Evolutionary conservation across 2,797 vertebrate genomes (phyloP).

Genomic region (Mycteria americana): DNA sequence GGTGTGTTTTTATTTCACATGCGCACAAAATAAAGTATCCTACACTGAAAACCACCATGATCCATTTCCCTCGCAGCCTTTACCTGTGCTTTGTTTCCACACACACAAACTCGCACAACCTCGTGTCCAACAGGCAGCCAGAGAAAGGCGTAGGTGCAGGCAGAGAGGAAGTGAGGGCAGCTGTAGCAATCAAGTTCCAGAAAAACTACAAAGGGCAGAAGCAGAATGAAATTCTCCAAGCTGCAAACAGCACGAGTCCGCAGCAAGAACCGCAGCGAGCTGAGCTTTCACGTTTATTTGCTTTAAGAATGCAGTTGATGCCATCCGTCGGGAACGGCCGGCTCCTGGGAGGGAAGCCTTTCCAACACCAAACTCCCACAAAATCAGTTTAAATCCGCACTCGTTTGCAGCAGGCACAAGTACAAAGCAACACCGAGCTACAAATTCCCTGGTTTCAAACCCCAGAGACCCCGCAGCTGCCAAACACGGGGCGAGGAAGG

Average conservation of each 20-base stretch:
- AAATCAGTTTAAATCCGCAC: background rate
- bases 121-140: too few relatives aligned
- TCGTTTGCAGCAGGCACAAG: background rate
- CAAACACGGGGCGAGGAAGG: background rate
- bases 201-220: background rate
- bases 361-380: background rate
- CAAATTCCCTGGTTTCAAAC: background rate
- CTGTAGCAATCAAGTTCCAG: background rate
- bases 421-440: background rate
- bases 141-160: background rate
- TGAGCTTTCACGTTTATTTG: background rate
- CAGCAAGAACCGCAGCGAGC: fast-evolving
- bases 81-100: background rate
- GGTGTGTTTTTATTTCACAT: background rate
- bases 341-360: background rate
- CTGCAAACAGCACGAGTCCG: fast-evolving
- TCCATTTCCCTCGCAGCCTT: background rate
- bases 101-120: too few relatives aligned
- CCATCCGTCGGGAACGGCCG: background rate
- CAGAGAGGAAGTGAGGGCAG: background rate
- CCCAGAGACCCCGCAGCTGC: background rate
- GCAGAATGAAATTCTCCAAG: background rate
- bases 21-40: background rate
- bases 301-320: background rate
- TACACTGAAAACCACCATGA: fast-evolving